These are phyloP conservation scores for Hirundichthys speculiger DNA, from an alignment of 2,113 vertebrate genomes.

Conservation along the genomic window DNA sequence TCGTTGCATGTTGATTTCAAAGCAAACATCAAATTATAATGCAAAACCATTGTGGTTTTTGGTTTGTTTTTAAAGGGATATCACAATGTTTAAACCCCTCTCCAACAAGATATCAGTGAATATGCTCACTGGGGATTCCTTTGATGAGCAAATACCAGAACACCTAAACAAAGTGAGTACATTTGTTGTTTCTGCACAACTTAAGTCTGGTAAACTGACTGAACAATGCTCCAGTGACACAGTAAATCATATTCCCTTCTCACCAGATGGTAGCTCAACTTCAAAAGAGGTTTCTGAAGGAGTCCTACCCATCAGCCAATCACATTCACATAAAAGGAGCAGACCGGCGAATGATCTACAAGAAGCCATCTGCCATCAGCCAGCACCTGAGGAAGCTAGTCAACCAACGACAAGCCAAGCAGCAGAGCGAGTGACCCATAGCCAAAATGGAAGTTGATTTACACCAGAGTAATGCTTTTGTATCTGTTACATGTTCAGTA, in stretches of 20 bases:
- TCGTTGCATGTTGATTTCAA: background rate
- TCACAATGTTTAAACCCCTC: slow-evolving; percentile 81
- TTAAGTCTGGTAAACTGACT: slow-evolving; percentile 12
- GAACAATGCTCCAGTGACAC: slow-evolving; percentile 35
- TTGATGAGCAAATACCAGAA: slow-evolving; percentile 76
- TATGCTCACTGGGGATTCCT: slow-evolving; percentile 79
- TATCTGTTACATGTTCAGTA: slow-evolving; percentile 55
- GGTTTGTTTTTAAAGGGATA: slow-evolving; percentile 69
- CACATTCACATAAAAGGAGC: slow-evolving; percentile 78
- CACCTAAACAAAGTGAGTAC: slow-evolving; percentile 80
- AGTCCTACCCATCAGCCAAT: slow-evolving; percentile 79
- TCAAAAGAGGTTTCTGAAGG: slow-evolving; percentile 81
- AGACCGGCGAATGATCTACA: slow-evolving; percentile 84
- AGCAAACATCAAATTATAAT: background rate
- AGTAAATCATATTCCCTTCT: slow-evolving; percentile 39
- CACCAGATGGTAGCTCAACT: slow-evolving; percentile 79
- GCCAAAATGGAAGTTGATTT: slow-evolving; percentile 33
- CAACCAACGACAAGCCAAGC: slow-evolving; percentile 75
- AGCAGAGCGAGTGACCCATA: slow-evolving; percentile 72
- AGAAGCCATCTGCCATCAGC: slow-evolving; percentile 78
- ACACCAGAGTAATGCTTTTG: slow-evolving; percentile 20
- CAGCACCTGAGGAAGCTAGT: slow-evolving; percentile 81
- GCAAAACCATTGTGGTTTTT: background rate
- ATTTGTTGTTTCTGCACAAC: slow-evolving; percentile 7
- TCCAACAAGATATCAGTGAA: slow-evolving; percentile 78